Base-by-base conservation (phyloP, 2,113 vertebrate species). In the Pteropus alecto region DNA sequence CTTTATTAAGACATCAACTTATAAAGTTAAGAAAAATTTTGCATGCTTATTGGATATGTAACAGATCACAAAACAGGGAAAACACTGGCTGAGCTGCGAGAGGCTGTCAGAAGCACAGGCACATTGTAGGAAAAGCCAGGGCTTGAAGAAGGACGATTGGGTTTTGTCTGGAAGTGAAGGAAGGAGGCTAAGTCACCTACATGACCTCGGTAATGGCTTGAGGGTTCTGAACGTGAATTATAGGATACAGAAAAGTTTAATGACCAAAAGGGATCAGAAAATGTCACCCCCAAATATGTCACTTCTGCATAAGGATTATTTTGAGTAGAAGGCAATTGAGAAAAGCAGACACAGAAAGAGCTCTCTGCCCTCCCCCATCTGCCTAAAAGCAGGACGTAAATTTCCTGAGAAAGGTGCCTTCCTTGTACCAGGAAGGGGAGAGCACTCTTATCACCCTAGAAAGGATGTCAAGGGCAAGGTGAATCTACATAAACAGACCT, bases 351-450 rank as follows among this genome's bases (percentile, higher is more conserved):
- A 43, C 48, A 30, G 94, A 84, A 92, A 76, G 51, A 56, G 22
- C 56, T 92, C 19, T 78, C 28, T 76, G 82, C 33, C 41, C 61
- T 82, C 46, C 30, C 5, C 22, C 51, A 35, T 43, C 77, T 82
- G 79, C 81, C 83, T 93, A 58, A 93, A 96, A 97, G 95, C 87
- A 95, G 43, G 83, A 51, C 68, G 77, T 91, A 94, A 51, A 88
- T 96, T 94, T 93, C 77, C 87, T 68, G 87, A 94, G 87, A 95
- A 92, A 56, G 61, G n/a, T 48, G 24, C 18, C 7, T 38, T 92
- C 28, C 68, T 77, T 58, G 67, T 86, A 43, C 67, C 61, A 87
- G 87, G 83, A 96, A 76, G n/a, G 87, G 48, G 48, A 82, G 87
- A 91, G 28, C 22, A 16, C 73, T 60, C 73, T 85, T 70, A 89